Evolutionary conservation across 2,113 vertebrate genomes (phyloP), one percentile per base, ranked within the genome.

Genomic region (Sakesphorus luctuosus): DNA sequence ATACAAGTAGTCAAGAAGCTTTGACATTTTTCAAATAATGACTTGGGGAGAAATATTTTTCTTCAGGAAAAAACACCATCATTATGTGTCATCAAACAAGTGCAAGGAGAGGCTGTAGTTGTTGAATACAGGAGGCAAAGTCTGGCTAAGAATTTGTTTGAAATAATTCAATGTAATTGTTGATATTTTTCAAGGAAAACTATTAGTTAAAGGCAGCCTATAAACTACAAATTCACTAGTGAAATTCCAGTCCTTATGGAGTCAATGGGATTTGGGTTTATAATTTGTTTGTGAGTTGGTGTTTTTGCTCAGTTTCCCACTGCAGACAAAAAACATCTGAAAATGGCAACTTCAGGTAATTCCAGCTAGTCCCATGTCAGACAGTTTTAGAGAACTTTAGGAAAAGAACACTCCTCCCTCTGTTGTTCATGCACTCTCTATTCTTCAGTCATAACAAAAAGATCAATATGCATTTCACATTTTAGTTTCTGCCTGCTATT

Each of bases 401-500:
- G 29, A 50, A 82, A 94, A 59, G 1, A 24, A 9, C 14, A 12
- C 23, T 46, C 43, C 5, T 77, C 16, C 18, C 19, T 62, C 36
- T 15, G 18, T 26, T 80, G 26, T 68, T 76, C 89, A 20, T 80
- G 21, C 20, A 74, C 13, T 91, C 33, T 58, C 7, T 40, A 90
- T 87, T 76, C 71, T 74, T 85, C 63, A 56, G 28, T 53, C 49
- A 65, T 61, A 91, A 36, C 21, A 91, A 52, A 78, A 87, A 75
- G 33, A 84, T 94, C 69, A 75, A 73, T 89, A 75, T 46, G 26
- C 25, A 61, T 11, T 20, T 89, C 56, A 67, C 52, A 77, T 89
- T 95, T 90, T 74, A 89, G 17, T 74, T 93, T 87, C 93, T 91
- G 26, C 10, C 38, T 78, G 43, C 26, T 58, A 33, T 72, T 91